Conservation (phyloP, 1,140 invertebrate genomes). For the Procambarus virginalis region DNA sequence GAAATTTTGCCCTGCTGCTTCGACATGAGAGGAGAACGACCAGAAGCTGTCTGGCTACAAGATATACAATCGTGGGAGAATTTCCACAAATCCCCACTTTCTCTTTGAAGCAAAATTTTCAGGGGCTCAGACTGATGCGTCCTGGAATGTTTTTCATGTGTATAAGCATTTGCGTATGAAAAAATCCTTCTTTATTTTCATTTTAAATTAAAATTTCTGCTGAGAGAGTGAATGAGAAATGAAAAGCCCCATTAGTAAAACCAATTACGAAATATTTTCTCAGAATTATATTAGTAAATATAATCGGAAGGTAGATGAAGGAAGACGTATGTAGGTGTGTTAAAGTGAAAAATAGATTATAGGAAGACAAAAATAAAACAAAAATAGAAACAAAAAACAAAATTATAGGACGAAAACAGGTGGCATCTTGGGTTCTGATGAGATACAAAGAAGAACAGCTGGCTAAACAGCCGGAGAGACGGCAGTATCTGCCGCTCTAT, state of each 20-base stretch:
- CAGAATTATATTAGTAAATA: too few relatives aligned
- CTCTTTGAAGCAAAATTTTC: background rate
- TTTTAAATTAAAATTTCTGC: background rate
- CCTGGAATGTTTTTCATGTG: background rate
- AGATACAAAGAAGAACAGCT: constrained; percentile 1
- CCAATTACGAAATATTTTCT: too few relatives aligned
- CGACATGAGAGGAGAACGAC: background rate
- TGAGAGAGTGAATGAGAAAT: too few relatives aligned
- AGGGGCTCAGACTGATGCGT: background rate
- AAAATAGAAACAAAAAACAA: background rate
- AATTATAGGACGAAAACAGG: background rate
- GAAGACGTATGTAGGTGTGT: too few relatives aligned
- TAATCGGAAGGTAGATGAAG: too few relatives aligned
- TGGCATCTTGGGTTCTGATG: background rate
- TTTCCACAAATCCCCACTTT: background rate
- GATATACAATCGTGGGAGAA: background rate
- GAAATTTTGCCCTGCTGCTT: background rate
- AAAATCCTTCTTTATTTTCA: background rate
- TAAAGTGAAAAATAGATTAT: too few relatives aligned
- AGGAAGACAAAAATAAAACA: too few relatives aligned
- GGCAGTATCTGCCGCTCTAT: background rate
- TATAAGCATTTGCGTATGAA: background rate
- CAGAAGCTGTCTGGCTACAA: background rate
- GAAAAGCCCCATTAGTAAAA: too few relatives aligned
- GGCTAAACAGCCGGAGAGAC: constrained; percentile 6